phyloP scores from a whole-genome alignment of 2,888 invertebrate genomes.

The Halictus quadricinctus region DNA sequence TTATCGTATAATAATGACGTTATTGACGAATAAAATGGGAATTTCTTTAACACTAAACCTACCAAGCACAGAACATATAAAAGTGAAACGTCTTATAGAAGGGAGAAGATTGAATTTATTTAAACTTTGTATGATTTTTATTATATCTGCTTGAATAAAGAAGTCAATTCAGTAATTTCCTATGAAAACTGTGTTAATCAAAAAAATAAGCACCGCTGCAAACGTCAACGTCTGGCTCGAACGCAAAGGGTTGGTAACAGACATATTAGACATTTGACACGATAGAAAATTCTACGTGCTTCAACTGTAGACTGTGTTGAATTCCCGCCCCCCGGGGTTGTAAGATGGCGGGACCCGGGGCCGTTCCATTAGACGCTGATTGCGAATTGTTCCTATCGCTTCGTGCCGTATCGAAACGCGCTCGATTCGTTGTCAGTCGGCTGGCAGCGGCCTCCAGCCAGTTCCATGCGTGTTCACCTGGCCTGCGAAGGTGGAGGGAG shows the following conservation, averaged over 20 bases:
- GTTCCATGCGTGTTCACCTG: constrained; percentile 42
- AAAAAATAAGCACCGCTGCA: background rate
- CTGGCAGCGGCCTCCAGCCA: constrained; percentile 9
- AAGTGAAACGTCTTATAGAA: too few relatives aligned
- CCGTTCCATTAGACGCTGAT: constrained; percentile 48
- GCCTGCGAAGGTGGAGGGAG: background rate
- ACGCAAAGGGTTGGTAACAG: background rate
- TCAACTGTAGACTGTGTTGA: background rate
- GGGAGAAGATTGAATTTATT: too few relatives aligned
- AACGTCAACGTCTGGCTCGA: background rate
- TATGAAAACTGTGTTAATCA: background rate
- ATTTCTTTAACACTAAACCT: too few relatives aligned
- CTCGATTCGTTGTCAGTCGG: constrained; percentile 19
- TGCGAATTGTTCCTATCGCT: constrained; percentile 48
- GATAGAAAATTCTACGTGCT: background rate
- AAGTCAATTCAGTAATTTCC: too few relatives aligned
- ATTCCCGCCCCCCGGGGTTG: background rate
- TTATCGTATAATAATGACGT: background rate
- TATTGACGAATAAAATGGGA: background rate
- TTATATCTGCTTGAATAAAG: too few relatives aligned
- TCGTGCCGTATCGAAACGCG: constrained; percentile 39
- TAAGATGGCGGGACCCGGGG: background rate
- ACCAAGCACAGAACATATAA: too few relatives aligned
- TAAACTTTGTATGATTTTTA: too few relatives aligned
- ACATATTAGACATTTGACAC: background rate